These are phyloP conservation scores for Fragariocoptes setiger DNA, from an alignment of 1,140 invertebrate genomes.

Conservation along the genomic window DNA sequence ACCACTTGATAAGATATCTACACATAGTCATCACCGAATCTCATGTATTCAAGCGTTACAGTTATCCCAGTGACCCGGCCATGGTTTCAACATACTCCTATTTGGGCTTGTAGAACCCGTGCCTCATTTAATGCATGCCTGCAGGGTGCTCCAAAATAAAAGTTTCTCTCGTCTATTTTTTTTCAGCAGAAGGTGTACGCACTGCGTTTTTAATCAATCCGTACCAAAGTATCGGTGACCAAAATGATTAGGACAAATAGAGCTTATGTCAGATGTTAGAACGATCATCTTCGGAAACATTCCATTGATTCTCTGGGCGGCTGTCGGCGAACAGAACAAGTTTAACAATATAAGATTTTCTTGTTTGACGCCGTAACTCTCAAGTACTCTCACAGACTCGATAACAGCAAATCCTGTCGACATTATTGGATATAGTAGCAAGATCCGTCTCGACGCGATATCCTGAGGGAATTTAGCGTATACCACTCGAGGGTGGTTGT, in stretches of 20 bases:
- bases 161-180: no score
- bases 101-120: no score
- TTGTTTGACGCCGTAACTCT: conserved; percentile 67
- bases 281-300: conserved; percentile 72
- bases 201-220: no score
- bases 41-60: no score
- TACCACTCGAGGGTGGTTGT: conserved; percentile 68
- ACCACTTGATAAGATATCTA: no score
- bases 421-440: conserved; percentile 97
- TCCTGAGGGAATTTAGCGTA: conserved; percentile 94
- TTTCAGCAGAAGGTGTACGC: no score
- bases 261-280: conserved; percentile 71
- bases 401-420: conserved; percentile 82
- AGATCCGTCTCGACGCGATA: conserved; percentile 47
- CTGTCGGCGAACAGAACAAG: conserved; percentile 71
- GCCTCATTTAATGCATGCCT: no score
- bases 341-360: conserved; percentile 79
- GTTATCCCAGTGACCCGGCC: no score
- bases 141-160: no score
- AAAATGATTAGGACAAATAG: conserved; percentile 86
- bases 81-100: no score
- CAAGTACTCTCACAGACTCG: conserved; percentile 65
- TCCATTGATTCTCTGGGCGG: conserved; percentile 46
- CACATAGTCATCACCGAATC: no score
- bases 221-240: conserved; percentile 96